These are phyloP conservation scores for Heterodera schachtii DNA, from an alignment of 1,140 invertebrate species.

Conservation along the genomic window DNA sequence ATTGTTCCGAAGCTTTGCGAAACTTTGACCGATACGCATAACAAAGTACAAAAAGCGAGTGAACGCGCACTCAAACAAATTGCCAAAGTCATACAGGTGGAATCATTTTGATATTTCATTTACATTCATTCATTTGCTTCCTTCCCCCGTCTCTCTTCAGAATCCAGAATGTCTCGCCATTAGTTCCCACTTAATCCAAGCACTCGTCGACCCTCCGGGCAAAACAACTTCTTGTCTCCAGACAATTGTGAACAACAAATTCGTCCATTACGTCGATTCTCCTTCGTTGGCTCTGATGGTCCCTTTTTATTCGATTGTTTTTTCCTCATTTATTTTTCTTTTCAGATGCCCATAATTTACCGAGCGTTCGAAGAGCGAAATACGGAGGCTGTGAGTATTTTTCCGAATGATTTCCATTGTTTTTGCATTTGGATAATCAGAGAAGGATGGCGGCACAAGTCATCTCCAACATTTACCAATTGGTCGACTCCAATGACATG, in stretches of 20 bases:
- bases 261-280: constrained; percentile 98
- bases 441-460: constrained; percentile 97
- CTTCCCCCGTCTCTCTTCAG: constrained; percentile 66
- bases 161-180: constrained; percentile 92
- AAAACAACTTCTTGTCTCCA: constrained; percentile 85
- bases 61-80: constrained; percentile 92
- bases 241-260: constrained; percentile 91
- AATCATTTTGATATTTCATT: neutral
- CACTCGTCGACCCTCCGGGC: constrained; percentile 91
- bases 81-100: constrained; percentile 87
- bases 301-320: constrained; percentile 71
- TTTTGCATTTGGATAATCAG: constrained; percentile 85
- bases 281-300: constrained; percentile 97
- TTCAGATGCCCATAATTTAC: neutral
- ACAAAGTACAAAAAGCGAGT: constrained; percentile 94
- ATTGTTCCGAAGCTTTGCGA: constrained; percentile 98
- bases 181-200: constrained; percentile 87
- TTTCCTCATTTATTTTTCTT: constrained; percentile 2
- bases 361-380: neutral
- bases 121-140: constrained; percentile 76
- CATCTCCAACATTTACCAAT: constrained; percentile 98
- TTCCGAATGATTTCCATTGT: constrained; percentile 71
- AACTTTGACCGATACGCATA: constrained; percentile 93
- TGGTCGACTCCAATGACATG: constrained; percentile 97
- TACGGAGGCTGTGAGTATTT: neutral